Percentiles rank a stretch among this genome's conserved stretches.
Conservation (phyloP, 2,888 invertebrate species). For the Patella depressa region DNA sequence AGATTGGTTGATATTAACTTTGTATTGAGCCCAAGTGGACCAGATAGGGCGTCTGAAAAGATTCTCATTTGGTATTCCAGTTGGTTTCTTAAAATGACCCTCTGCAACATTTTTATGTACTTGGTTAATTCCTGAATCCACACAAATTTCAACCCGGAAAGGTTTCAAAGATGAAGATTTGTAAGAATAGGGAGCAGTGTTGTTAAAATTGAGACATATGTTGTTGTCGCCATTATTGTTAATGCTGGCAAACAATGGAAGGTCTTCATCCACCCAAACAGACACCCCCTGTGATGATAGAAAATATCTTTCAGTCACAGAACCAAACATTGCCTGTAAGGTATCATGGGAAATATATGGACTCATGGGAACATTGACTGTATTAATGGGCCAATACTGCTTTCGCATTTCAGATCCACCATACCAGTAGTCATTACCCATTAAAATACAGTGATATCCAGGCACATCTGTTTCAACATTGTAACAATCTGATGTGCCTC, state of each 20-base stretch:
- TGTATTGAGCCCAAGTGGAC: slow-evolving; percentile 89
- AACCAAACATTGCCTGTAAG: slow-evolving; percentile 56
- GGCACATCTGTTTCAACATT: neutral
- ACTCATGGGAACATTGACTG: slow-evolving; percentile 43
- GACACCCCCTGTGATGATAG: slow-evolving; percentile 80
- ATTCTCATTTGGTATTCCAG: slow-evolving; percentile 77
- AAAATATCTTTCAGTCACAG: slow-evolving; percentile 73
- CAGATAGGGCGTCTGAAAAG: slow-evolving; percentile 87
- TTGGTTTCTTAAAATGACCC: slow-evolving; percentile 74
- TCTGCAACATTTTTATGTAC: slow-evolving; percentile 73
- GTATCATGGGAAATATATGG: slow-evolving; percentile 54
- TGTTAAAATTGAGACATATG: slow-evolving; percentile 44
- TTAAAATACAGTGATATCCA: slow-evolving; percentile 39
- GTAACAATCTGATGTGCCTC: neutral
- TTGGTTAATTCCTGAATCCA: slow-evolving; percentile 32
- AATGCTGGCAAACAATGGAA: slow-evolving; percentile 84
- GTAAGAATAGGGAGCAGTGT: slow-evolving; percentile 43
- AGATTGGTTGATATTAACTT: slow-evolving; percentile 78
- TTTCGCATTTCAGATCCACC: slow-evolving; percentile 87
- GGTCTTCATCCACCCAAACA: slow-evolving; percentile 77
- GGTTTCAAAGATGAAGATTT: slow-evolving; percentile 31
- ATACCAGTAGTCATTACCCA: slow-evolving; percentile 77
- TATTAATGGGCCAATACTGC: slow-evolving; percentile 86
- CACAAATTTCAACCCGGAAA: slow-evolving; percentile 40
- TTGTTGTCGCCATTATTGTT: slow-evolving; percentile 74